These are phyloP conservation scores for Cheilosia variabilis DNA, from an alignment of 2,888 invertebrate species.

Conservation along the genomic window DNA sequence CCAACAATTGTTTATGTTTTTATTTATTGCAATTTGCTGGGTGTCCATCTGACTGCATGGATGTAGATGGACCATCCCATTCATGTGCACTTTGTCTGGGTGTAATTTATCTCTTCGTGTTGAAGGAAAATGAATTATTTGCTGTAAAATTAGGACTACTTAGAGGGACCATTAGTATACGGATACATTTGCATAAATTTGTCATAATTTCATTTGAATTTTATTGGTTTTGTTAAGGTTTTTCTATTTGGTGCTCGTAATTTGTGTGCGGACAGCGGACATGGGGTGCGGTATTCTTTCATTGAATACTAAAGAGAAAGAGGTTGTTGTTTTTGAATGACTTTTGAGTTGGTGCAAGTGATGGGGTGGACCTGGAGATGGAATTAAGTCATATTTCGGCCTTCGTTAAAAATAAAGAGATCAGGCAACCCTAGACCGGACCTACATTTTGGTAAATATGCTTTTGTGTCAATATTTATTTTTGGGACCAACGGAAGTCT, in stretches of 20 bases:
- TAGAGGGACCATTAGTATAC: conserved; percentile 69
- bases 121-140: conserved; percentile 62
- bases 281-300: conserved; percentile 7
- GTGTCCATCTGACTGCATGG: conserved; percentile 49
- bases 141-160: conserved; percentile 68
- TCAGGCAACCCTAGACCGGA: too few relatives aligned
- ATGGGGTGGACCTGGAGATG: too few relatives aligned
- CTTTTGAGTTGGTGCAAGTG: not conserved
- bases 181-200: conserved; percentile 75
- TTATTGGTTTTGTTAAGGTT: conserved; percentile 45
- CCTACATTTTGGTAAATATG: too few relatives aligned
- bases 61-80: conserved; percentile 2
- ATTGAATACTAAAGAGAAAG: not conserved
- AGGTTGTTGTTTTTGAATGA: conserved; percentile 1
- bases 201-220: conserved; percentile 75
- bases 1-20: conserved; percentile 64
- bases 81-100: conserved; percentile 16
- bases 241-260: conserved; percentile 51
- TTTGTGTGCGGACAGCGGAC: conserved; percentile 13
- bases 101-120: conserved; percentile 69
- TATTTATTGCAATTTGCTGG: conserved; percentile 68
- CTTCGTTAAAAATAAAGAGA: too few relatives aligned
- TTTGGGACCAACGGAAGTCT: too few relatives aligned
- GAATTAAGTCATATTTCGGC: too few relatives aligned
- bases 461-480: too few relatives aligned